phyloP scores from a whole-genome alignment of 2,888 invertebrate species.

The Bhutanitis thaidina region DNA sequence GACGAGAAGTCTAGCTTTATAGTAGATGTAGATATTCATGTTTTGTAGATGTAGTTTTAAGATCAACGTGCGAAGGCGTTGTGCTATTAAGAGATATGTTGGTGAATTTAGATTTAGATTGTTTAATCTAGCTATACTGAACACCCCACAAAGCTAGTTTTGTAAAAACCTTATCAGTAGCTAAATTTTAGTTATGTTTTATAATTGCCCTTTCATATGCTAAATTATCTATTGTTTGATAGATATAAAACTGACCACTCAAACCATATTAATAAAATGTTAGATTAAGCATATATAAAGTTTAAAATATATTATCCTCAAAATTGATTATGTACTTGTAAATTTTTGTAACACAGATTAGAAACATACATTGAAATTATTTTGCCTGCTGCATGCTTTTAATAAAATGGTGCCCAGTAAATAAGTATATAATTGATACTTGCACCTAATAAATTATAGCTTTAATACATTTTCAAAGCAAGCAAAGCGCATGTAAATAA shows the following conservation, averaged over 20 bases:
- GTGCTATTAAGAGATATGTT: slow-evolving; percentile 47
- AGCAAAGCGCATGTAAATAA: slow-evolving; percentile 48
- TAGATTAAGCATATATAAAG: slow-evolving; percentile 43
- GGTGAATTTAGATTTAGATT: slow-evolving; percentile 49
- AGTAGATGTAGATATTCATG: slow-evolving; percentile 67
- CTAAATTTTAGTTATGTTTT: slow-evolving; percentile 43
- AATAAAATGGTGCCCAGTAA: slow-evolving; percentile 40
- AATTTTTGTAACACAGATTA: slow-evolving; percentile 28
- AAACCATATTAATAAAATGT: slow-evolving; percentile 17
- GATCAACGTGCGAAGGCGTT: slow-evolving; percentile 55
- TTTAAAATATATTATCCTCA: slow-evolving; percentile 10
- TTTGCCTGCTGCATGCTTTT: slow-evolving; percentile 77
- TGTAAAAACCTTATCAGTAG: slow-evolving; percentile 54
- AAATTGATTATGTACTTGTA: slow-evolving; percentile 28
- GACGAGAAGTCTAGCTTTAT: slow-evolving; percentile 70
- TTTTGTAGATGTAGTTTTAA: slow-evolving; percentile 69
- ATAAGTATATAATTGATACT: slow-evolving; percentile 42
- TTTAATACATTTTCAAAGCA: slow-evolving; percentile 23
- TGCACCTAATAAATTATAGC: slow-evolving; percentile 47
- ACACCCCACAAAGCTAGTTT: slow-evolving; percentile 55
- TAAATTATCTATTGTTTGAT: slow-evolving; percentile 33
- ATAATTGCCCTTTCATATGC: slow-evolving; percentile 49
- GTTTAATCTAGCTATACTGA: slow-evolving; percentile 50
- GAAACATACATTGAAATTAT: slow-evolving; percentile 34
- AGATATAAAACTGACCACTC: slow-evolving; percentile 29